Conservation (phyloP, 30 jellyfish, hydroid and myxozoan genomes). For the Rhopilema esculentum region DNA sequence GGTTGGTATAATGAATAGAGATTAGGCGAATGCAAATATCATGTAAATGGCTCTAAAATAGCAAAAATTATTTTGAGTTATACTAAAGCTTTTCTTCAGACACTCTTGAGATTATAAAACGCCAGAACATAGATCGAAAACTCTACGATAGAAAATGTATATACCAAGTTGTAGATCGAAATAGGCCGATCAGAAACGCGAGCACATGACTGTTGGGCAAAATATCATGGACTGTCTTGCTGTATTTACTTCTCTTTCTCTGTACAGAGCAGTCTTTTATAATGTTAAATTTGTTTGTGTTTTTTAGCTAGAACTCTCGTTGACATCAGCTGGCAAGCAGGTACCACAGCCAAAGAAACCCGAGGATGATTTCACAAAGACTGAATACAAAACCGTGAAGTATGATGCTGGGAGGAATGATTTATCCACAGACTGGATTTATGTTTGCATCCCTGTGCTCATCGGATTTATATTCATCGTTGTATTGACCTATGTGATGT, state of each 20-base stretch:
- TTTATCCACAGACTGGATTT: conserved; percentile 44
- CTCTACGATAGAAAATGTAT: too few relatives aligned
- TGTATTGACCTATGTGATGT: conserved; percentile 63
- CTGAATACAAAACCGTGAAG: conserved; percentile 37
- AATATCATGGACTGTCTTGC: too few relatives aligned
- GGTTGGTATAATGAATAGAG: too few relatives aligned
- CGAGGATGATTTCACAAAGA: conserved; percentile 26
- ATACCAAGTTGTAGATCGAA: too few relatives aligned
- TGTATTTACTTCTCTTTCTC: not conserved
- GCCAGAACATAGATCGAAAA: too few relatives aligned
- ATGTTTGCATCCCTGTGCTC: conserved; percentile 51
- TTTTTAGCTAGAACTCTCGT: conserved; percentile 49
- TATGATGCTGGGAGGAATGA: conserved; percentile 39
- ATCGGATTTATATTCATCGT: conserved; percentile 63
- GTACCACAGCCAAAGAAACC: conserved; percentile 38
- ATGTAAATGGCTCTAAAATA: too few relatives aligned
- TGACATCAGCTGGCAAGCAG: conserved; percentile 53
- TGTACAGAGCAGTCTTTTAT: not conserved
- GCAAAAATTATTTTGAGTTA: too few relatives aligned
- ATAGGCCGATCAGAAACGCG: too few relatives aligned
- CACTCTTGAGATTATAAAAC: too few relatives aligned
- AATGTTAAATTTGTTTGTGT: not conserved
- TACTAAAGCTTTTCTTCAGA: too few relatives aligned
- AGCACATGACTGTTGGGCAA: too few relatives aligned
- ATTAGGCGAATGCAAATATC: too few relatives aligned